Evolutionary conservation across 2,888 invertebrate genomes (phyloP), one percentile per base, ranked within the genome.

Genomic region (Seira ritae): DNA sequence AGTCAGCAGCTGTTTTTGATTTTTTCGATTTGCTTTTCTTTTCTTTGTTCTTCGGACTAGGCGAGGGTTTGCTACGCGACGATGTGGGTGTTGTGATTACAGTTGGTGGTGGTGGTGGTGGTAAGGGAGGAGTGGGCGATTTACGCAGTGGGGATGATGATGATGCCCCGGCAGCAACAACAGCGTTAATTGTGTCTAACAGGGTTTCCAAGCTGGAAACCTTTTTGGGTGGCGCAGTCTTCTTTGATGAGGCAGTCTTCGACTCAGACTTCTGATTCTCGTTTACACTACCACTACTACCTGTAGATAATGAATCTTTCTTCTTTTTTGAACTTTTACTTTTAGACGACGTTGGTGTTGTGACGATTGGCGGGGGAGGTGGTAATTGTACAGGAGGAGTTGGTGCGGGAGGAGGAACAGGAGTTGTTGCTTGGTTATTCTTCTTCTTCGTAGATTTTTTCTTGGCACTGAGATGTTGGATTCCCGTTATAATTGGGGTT

Each of bases 141-240:
- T 31, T 15, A 12, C 6, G 62, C n/a, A 17, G 3, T 19, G 67
- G 68, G 12, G 81, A 31, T 3, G 81, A 69, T 17, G 82, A 71
- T 50, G 85, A 80, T 17, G 84, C 76, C 10, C 76, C 68, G n/a
- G 84, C 80, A 20, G 77, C 69, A 46, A 85, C 86, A 0, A 86
- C 86, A 68, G 85, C 85, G 4, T 80, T 80, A 72, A 86, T 86
- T n/a, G 86, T 85, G 15, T 81, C 85, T 46, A 75, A 72, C 2
- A 86, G 20, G 0, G 83, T 77, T 55, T 86, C 86, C 62, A 86
- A 46, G 46, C 84, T 84, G 65, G 85, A 78, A 46, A 86, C 50
- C 68, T 85, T 86, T 71, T 85, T 86, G n/a, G 85, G 80, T 10
- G 80, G 73, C 20, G 17, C 80, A 50, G 55, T 76, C 69, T 79